Evolutionary conservation across 35 echinoderm and acorn worm species (phyloP).

Genomic region (Apostichopus japonicus): DNA sequence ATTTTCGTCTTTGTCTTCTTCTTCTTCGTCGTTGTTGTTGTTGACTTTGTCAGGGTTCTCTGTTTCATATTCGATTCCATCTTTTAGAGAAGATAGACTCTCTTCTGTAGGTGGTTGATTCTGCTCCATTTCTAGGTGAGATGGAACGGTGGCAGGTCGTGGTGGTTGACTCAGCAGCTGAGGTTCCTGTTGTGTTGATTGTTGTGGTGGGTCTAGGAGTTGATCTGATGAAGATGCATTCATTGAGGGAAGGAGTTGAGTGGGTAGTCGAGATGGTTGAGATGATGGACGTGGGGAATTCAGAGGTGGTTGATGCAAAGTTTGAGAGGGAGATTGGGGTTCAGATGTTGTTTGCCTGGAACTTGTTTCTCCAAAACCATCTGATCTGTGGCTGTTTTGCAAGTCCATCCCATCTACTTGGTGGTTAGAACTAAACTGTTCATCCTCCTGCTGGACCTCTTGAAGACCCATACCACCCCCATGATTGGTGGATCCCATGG

Average conservation of each 20-base stretch:
- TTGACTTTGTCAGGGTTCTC: background rate
- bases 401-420: background rate
- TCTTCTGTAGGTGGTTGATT: background rate
- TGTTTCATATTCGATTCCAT: background rate
- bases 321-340: constrained; percentile 10
- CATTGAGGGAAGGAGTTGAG: background rate
- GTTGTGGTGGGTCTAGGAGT: background rate
- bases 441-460: background rate
- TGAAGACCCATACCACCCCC: background rate
- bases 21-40: background rate
- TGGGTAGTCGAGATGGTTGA: constrained; percentile 24
- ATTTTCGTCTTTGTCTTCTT: background rate
- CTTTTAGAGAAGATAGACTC: background rate
- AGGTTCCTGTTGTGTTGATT: background rate
- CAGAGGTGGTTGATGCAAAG: background rate
- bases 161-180: background rate
- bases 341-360: constrained; percentile 18
- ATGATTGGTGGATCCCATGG: constrained; percentile 7
- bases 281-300: constrained; percentile 7
- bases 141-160: background rate
- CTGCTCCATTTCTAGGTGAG: background rate
- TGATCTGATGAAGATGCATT: background rate
- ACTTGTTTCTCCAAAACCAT: background rate
- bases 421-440: background rate
- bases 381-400: background rate